Evolutionary conservation across 2,113 vertebrate species (phyloP), one percentile per base, ranked within the genome.

Genomic region (Bos javanicus): DNA sequence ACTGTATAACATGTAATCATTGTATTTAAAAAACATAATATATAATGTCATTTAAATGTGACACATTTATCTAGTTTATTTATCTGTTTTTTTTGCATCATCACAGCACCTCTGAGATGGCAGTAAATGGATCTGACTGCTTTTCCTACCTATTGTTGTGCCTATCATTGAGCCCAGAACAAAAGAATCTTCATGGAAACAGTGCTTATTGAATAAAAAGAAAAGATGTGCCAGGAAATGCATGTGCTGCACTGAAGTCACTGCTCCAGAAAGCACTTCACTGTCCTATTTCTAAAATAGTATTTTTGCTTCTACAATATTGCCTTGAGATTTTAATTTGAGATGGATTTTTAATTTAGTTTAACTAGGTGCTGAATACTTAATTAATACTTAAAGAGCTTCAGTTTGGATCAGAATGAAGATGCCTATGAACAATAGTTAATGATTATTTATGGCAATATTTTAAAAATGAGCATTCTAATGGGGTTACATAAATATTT

Each of bases 271-370:
- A 90, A 97, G 5, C 33, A 19, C 5, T 59, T 90, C 57, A 43
- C 5, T 48, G 2, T n/a, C 28, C n/a, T 64, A 52, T 54, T 92
- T 80, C 50, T 23, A 76, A 28, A 86, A 39, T 2, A n/a, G 4
- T 57, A 59, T 60, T 95, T 89, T 67, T 95, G 21, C 33, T 94
- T 86, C n/a, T 86, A 8, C 16, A 91, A 36, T 67, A 59, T 50
- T 92, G 57, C 1, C 7, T 84, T 39, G 81, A 90, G 39, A 39
- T 78, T 95, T 94, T 93, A 91, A 95, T 86, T 95, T 93, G 54
- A 91, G 96, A 91, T 87, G 36, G 48, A 94, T 95, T 92, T 95
- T 97, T 96, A 96, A 97, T 95, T 95, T 96, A 71, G 30, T 36
- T 92, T 89, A 96, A 93, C 33, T 71, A 92, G 39, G 23, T 95